Conservation (phyloP, 2,888 invertebrate species). For the Thelaira solivaga region DNA sequence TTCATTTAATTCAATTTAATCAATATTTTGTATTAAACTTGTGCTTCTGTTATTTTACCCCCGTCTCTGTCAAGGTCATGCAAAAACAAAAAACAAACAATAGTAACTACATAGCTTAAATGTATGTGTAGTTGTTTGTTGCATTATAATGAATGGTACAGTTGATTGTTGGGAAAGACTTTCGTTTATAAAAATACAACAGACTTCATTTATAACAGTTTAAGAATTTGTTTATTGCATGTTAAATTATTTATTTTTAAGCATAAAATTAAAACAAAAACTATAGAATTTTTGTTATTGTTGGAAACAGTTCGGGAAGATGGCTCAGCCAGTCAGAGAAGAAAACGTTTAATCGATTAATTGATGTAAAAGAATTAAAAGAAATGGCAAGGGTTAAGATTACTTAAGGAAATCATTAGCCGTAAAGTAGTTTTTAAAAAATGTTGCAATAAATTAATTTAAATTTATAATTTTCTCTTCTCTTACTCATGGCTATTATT, state of each 20-base stretch:
- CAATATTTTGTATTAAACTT: constrained; percentile 24
- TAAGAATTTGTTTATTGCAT: constrained; percentile 37
- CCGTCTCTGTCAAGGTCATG: constrained; percentile 50
- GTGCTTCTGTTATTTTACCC: neutral
- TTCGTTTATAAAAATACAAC: constrained; percentile 3
- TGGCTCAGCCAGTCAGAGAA: too few species aligned
- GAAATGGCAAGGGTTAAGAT: neutral
- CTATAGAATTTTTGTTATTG: neutral
- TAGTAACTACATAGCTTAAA: too few species aligned
- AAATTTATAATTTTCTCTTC: neutral
- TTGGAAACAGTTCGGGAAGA: neutral
- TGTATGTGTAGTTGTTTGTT: neutral
- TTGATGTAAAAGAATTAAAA: neutral
- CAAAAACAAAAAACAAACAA: constrained; percentile 1
- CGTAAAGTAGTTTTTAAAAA: neutral
- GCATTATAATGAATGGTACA: neutral
- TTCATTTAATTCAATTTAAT: constrained; percentile 5
- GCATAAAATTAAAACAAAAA: neutral
- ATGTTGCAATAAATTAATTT: too few species aligned
- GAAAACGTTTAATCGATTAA: constrained; percentile 36
- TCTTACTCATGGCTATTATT: neutral
- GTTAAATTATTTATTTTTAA: constrained; percentile 31
- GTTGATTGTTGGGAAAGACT: neutral
- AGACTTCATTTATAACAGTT: too few species aligned
- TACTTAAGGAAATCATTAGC: neutral